Base-by-base conservation (phyloP, 2,888 invertebrate species). In the Acronicta alni region DNA sequence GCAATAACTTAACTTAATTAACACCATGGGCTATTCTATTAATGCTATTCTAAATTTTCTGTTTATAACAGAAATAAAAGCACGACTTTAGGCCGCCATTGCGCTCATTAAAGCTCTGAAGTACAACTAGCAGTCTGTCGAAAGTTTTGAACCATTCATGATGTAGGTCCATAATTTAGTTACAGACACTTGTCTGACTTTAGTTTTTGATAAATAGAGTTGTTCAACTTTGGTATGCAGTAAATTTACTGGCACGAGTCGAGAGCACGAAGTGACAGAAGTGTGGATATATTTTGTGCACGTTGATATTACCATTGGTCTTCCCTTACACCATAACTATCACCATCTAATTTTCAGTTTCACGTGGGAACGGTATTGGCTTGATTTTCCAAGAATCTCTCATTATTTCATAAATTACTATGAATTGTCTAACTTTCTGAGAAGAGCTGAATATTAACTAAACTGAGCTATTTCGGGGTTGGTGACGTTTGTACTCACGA, bases 61-160 rank as follows among this genome's bases (percentile, higher is more conserved):
- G 32, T 49, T 53, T 56, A 53, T 42, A 16, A 17, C 17, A 26
- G 17, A 46, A 61, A 61, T 56, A 45, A 44, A 58, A 32, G 37
- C 44, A 55, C 1, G 26, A 46, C 37, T 69, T 64, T 46, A 45
- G 23, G 42, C 30, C 23, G 14, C 38, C 18, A 38, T 30, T 48
- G 51, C 42, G 16, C 52, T 63, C 42, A 55, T 69, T 58, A 69
- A 16, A 52, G 35, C 35, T 26, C 15, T 47, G 15, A 23, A 44
- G 37, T 67, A 43, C 18, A 35, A 39, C 37, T 48, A 26, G 32
- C 37, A 26, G 30, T 57, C 37, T 20, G 30, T 57, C 38, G 26
- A 45, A 63, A 58, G 44, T 68, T 67, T 54, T 41, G 32, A 45
- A 20, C 43, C 12, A 45, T 57, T 52, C 48, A 44, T 15, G 26